These are phyloP conservation scores for Hafferia zeledoni DNA, from an alignment of 2,797 vertebrate species.

Conservation along the genomic window DNA sequence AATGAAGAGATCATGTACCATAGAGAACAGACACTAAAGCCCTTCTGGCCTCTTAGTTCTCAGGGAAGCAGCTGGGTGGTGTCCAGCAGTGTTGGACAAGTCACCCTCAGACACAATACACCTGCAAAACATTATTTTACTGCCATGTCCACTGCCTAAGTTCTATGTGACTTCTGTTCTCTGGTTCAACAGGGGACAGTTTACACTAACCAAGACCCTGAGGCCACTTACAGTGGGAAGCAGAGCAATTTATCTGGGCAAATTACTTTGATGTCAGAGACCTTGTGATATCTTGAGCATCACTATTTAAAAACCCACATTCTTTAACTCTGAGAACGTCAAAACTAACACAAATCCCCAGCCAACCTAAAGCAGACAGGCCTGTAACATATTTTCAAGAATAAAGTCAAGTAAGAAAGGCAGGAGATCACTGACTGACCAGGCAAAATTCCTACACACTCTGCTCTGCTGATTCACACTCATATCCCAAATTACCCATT, in stretches of 20 bases:
- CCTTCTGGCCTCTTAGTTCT: neutral
- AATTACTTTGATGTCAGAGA: neutral
- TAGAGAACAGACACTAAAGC: neutral
- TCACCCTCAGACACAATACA: neutral
- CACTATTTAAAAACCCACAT: neutral
- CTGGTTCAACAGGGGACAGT: neutral
- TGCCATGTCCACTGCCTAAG: accelerated
- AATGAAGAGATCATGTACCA: neutral
- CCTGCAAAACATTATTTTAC: neutral
- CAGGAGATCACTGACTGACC: neutral
- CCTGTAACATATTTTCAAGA: neutral
- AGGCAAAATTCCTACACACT: neutral
- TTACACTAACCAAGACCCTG: neutral
- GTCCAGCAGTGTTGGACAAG: neutral
- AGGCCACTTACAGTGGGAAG: neutral
- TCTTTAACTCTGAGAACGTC: neutral
- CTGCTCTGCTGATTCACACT: slow-evolving; percentile 17
- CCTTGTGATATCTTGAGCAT: neutral
- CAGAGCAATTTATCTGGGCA: neutral
- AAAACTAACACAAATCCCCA: neutral
- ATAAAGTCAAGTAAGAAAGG: neutral
- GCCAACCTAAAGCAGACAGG: neutral
- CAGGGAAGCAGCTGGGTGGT: neutral
- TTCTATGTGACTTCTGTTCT: neutral
- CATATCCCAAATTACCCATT: neutral